Percentiles rank a stretch among this genome's conserved stretches.
phyloP scores from a whole-genome alignment of 1,140 invertebrate genomes.

The Zaprionus africanus region DNA sequence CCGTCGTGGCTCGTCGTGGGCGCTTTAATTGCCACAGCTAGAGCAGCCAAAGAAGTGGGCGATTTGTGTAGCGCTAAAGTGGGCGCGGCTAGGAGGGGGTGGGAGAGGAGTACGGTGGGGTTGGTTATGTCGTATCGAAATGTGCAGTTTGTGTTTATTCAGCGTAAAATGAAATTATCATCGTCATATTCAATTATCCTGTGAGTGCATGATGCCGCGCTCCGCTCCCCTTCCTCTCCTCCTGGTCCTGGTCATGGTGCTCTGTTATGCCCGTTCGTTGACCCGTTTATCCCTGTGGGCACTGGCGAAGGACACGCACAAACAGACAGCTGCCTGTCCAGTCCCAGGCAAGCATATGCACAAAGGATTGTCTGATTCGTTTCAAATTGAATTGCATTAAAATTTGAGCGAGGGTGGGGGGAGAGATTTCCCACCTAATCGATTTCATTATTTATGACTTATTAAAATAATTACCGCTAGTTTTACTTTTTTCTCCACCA shows the following conservation, averaged over 20 bases:
- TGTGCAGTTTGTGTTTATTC: slow-evolving; percentile 73
- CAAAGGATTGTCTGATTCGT: slow-evolving; percentile 42
- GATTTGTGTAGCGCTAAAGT: background rate
- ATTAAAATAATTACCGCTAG: background rate
- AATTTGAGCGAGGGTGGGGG: slow-evolving; percentile 9
- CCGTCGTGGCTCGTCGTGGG: slow-evolving; percentile 45
- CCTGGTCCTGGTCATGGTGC: no score
- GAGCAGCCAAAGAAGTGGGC: slow-evolving; percentile 31
- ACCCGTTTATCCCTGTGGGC: slow-evolving; percentile 48
- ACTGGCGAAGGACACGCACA: slow-evolving; percentile 41
- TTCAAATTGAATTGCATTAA: slow-evolving; percentile 40
- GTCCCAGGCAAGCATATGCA: slow-evolving; percentile 7
- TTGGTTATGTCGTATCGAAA: slow-evolving; percentile 43
- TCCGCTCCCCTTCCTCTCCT: background rate
- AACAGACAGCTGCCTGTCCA: slow-evolving; percentile 11
- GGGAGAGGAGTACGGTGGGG: background rate
- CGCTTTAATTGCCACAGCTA: slow-evolving; percentile 58
- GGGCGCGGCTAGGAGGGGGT: background rate
- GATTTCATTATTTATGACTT: background rate
- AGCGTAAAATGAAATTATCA: slow-evolving; percentile 77
- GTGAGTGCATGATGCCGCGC: slow-evolving; percentile 35
- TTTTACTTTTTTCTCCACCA: background rate
- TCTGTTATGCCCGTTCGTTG: slow-evolving; percentile 38
- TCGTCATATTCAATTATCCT: slow-evolving; percentile 76
- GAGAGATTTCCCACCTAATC: background rate